phyloP scores from a whole-genome alignment of 2,888 invertebrate genomes.

The Agrotis puta region DNA sequence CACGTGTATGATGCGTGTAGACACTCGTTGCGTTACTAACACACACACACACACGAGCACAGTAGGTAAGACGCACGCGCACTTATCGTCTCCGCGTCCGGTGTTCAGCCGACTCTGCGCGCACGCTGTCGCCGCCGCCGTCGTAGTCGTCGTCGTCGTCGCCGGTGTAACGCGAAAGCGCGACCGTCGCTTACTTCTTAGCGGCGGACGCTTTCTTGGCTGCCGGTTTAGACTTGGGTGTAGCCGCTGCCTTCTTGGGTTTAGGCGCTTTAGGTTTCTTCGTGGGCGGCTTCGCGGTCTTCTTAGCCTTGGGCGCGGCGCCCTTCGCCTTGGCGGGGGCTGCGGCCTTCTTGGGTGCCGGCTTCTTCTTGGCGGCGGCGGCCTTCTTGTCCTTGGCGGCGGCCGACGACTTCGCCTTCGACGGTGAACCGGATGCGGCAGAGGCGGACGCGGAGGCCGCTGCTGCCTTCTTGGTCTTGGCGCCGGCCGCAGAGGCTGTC shows the following conservation, averaged over 20 bases:
- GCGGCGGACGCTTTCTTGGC: slow-evolving; percentile 63
- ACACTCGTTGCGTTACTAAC: no score
- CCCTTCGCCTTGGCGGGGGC: slow-evolving; percentile 61
- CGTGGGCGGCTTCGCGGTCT: slow-evolving; percentile 72
- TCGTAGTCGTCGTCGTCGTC: slow-evolving; percentile 7
- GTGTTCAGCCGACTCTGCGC: no score
- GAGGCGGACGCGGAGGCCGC: no score
- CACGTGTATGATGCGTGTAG: no score
- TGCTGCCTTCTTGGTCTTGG: slow-evolving; percentile 30
- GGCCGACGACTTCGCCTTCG: slow-evolving; percentile 55
- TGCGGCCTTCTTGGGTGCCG: slow-evolving; percentile 67
- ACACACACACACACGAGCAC: no score
- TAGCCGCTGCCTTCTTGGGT: slow-evolving; percentile 73
- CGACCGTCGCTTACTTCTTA: slow-evolving; percentile 54
- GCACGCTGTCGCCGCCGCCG: background rate
- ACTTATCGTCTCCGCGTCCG: no score
- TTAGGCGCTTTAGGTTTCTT: slow-evolving; percentile 82
- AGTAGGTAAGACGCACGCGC: no score
- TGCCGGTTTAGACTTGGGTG: slow-evolving; percentile 64
- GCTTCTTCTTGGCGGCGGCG: slow-evolving; percentile 69
- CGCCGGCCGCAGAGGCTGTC: slow-evolving; percentile 64
- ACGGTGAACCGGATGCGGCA: slow-evolving; percentile 56
- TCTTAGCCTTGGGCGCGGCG: slow-evolving; percentile 72
- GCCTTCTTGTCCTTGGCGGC: slow-evolving; percentile 68
- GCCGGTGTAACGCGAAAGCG: slow-evolving; percentile 20